Conservation (phyloP, 2,888 invertebrate genomes). For the Allygus modestus region DNA sequence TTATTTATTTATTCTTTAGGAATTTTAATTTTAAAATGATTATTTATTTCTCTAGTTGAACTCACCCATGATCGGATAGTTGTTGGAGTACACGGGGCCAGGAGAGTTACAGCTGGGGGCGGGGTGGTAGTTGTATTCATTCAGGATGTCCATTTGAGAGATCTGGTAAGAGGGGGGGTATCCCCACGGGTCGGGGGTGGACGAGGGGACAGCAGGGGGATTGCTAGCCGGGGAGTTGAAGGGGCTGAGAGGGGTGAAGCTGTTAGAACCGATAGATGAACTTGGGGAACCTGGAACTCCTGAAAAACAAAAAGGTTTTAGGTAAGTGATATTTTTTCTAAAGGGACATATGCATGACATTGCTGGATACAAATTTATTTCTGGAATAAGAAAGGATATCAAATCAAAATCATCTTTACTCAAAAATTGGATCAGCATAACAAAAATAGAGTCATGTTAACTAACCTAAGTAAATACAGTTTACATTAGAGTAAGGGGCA, state of each 20-base stretch:
- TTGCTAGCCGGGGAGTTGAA: slow-evolving; percentile 70
- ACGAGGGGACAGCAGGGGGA: slow-evolving; percentile 76
- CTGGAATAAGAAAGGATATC: too few relatives aligned
- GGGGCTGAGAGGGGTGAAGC: slow-evolving; percentile 66
- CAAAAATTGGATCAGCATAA: too few relatives aligned
- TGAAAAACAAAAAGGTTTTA: not conserved
- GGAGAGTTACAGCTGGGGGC: slow-evolving; percentile 73
- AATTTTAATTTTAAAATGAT: too few relatives aligned
- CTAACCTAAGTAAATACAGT: too few relatives aligned
- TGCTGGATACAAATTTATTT: too few relatives aligned
- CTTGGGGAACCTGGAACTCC: slow-evolving; percentile 67
- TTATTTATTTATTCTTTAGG: too few relatives aligned
- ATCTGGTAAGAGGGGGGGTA: slow-evolving; percentile 70
- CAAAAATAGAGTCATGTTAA: too few relatives aligned
- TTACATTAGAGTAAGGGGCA: too few relatives aligned
- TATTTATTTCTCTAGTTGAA: not conserved
- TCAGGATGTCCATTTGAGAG: slow-evolving; percentile 85
- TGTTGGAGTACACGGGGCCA: slow-evolving; percentile 72
- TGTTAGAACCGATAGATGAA: slow-evolving; percentile 63
- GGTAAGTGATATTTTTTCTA: not conserved
- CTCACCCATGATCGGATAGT: slow-evolving; percentile 70
- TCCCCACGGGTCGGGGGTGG: slow-evolving; percentile 83
- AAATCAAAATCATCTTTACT: too few relatives aligned
- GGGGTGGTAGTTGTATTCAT: slow-evolving; percentile 79
- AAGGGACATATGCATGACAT: too few relatives aligned